Percentiles rank a stretch among this genome's conserved stretches.
Conservation (phyloP, 2,888 invertebrate species). For the Macrophya annulata region DNA sequence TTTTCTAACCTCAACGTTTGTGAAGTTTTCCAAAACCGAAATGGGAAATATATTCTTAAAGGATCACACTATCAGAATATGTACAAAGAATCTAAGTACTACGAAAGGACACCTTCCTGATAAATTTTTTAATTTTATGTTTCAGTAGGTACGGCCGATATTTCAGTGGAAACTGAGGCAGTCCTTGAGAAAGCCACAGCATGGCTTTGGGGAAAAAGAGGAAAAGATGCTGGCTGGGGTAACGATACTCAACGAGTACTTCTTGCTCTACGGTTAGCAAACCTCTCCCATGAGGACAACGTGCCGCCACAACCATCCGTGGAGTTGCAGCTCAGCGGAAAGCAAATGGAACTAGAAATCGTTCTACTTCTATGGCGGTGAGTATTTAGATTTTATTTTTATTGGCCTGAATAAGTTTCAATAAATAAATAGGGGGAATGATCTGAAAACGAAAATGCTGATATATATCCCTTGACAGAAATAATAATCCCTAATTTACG, state of each 20-base stretch:
- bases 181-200: slow-evolving; percentile 86
- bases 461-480: too few relatives aligned
- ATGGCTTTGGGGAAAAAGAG: slow-evolving; percentile 88
- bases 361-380: slow-evolving; percentile 89
- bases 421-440: background rate
- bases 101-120: background rate
- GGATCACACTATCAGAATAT: too few relatives aligned
- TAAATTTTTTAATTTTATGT: background rate
- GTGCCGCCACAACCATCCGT: slow-evolving; percentile 83
- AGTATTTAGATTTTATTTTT: background rate
- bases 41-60: too few relatives aligned
- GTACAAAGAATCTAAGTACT: background rate
- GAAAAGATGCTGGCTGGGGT: slow-evolving; percentile 90
- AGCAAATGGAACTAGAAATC: slow-evolving; percentile 94
- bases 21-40: too few relatives aligned
- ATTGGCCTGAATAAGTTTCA: background rate
- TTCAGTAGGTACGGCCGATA: slow-evolving; percentile 16
- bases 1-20: too few relatives aligned
- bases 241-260: slow-evolving; percentile 93
- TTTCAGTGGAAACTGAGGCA: slow-evolving; percentile 77
- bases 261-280: slow-evolving; percentile 88
- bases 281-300: slow-evolving; percentile 82
- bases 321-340: slow-evolving; percentile 89
- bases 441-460: background rate
- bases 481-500: too few relatives aligned